phyloP scores from a whole-genome alignment of 2,113 vertebrate genomes.

The Galeopterus variegatus region DNA sequence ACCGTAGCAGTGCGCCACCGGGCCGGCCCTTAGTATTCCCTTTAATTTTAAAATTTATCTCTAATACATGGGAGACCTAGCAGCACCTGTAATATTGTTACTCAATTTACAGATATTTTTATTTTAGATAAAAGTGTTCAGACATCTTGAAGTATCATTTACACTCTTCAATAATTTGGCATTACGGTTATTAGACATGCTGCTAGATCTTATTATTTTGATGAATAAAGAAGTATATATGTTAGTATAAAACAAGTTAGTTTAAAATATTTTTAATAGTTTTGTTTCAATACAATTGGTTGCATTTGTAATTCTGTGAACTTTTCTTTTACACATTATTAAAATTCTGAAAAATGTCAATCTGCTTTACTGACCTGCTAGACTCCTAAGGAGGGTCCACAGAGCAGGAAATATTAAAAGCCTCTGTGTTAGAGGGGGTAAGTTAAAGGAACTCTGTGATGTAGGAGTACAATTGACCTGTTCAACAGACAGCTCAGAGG shows the following conservation, averaged over 20 bases:
- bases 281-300: background rate
- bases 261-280: background rate
- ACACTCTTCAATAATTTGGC: background rate
- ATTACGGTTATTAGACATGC: background rate
- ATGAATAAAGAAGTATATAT: background rate
- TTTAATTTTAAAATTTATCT: background rate
- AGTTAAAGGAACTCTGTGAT: background rate
- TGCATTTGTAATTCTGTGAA: background rate
- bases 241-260: background rate
- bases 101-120: background rate
- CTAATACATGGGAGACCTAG: background rate
- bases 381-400: fast-evolving
- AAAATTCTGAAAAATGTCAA: background rate
- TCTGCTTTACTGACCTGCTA: background rate
- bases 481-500: background rate
- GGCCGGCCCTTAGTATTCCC: background rate
- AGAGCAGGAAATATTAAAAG: background rate
- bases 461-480: background rate
- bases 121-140: background rate
- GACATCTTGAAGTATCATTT: background rate
- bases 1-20: no score
- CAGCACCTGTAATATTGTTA: background rate
- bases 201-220: background rate
- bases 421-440: fast-evolving
- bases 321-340: background rate